Percentiles rank a stretch among this genome's conserved stretches.
These are phyloP conservation scores for Morone chrysops DNA, from an alignment of 2,113 vertebrate species.

Conservation along the genomic window DNA sequence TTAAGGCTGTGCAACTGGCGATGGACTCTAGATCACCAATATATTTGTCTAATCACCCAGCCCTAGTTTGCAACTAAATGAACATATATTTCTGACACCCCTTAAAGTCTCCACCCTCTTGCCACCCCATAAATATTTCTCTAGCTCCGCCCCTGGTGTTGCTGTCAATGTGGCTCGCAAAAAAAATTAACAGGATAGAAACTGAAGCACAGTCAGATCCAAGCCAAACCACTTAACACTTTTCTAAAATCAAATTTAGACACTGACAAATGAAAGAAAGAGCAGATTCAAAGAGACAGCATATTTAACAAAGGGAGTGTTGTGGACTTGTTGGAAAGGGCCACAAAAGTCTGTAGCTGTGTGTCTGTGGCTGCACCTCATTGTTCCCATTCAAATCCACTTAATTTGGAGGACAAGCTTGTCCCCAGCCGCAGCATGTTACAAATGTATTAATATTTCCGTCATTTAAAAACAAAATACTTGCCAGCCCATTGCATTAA, in stretches of 20 bases:
- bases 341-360: not conserved
- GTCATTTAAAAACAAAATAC: conserved; percentile 15
- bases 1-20: not conserved
- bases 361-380: not conserved
- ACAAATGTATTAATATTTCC: conserved; percentile 25
- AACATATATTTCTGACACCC: too few relatives aligned
- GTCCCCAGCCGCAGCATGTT: not conserved
- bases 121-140: too few relatives aligned
- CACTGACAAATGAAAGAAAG: not conserved
- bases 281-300: not conserved
- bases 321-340: not conserved
- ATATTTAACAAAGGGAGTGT: not conserved
- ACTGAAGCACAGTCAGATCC: not conserved
- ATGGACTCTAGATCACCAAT: too few relatives aligned
- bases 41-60: too few relatives aligned
- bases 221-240: not conserved
- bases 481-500: conserved; percentile 17
- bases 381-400: conserved; percentile 14
- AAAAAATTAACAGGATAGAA: not conserved
- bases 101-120: too few relatives aligned
- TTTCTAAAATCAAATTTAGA: not conserved
- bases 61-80: too few relatives aligned
- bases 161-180: not conserved
- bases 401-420: not conserved
- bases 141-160: not conserved